Evolutionary conservation across 2,797 vertebrate genomes (phyloP), one percentile per base, ranked within the genome.

Genomic region (Scomberomorus guttatus): DNA sequence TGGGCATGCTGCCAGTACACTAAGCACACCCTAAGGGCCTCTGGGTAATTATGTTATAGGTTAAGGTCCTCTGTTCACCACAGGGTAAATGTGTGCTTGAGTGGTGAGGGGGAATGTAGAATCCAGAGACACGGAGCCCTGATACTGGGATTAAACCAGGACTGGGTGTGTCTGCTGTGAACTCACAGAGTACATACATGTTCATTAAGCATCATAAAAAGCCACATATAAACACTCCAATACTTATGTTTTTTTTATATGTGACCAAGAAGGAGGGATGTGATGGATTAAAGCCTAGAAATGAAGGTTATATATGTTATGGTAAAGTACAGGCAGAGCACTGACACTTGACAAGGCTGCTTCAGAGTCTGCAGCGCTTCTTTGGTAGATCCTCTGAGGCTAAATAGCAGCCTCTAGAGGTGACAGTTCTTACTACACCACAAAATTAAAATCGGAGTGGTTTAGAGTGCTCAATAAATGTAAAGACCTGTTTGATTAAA

Each of bases 141-240:
- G 50, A 79, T 77, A 59, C 50, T 55, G 71, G 39, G 71, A 25
- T 81, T 81, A 48, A 50, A 24, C 56, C 62, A 18, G 25, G 46
- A 46, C 55, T 74, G 82, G 76, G 75, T 79, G 76, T 78, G 81
- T 70, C 79, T 44, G 57, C 68, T 39, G n/a, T 68, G 50, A 66
- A 24, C 34, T 52, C 48, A 12, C 22, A 70, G 52, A 12, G 63
- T 20, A 54, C 52, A 37, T 46, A 55, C 39, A n/a, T 32, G 18
- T 11, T 32, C 27, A 46, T 3, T 3, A 3, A 20, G 51, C 14
- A 24, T 42, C 27, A 17, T 37, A 29, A 75, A 58, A 42, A 57
- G 24, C 39, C 44, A 39, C 57, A 68, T 7, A 11, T 13, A 24
- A 22, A 74, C 57, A 24, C 17, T 51, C 32, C 46, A 29, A 59